Evolutionary conservation across 2,888 invertebrate species (phyloP).

Genomic region (Tenthredo mesomela): DNA sequence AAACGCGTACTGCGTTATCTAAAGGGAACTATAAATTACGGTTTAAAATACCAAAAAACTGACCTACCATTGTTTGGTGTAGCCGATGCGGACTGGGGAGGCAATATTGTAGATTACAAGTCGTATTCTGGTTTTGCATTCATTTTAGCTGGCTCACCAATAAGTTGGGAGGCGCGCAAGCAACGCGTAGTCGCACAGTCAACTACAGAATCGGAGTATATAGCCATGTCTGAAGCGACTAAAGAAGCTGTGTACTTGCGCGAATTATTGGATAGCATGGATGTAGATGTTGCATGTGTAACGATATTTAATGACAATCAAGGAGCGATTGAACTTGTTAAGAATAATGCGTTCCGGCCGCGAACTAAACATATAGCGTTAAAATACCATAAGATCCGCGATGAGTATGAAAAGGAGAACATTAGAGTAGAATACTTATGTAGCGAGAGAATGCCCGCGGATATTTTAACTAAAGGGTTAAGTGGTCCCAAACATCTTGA

Average conservation of each 20-base stretch:
- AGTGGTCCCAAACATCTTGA: no score
- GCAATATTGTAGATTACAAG: conserved; percentile 17
- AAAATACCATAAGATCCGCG: background rate
- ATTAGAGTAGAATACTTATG: background rate
- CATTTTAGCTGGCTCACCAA: background rate
- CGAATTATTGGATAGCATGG: background rate
- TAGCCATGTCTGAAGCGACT: background rate
- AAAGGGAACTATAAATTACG: conserved; percentile 54
- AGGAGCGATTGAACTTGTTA: background rate
- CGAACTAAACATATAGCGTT: conserved; percentile 6
- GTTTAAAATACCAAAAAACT: conserved; percentile 50
- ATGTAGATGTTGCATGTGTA: background rate
- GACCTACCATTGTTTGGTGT: conserved; percentile 45
- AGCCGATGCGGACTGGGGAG: conserved; percentile 57
- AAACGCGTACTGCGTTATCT: conserved; percentile 59
- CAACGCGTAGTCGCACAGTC: conserved; percentile 3
- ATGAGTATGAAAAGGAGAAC: background rate
- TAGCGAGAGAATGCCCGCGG: no score
- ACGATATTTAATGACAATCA: conserved; percentile 12
- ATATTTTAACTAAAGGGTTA: no score
- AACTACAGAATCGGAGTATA: conserved; percentile 19
- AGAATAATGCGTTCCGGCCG: background rate
- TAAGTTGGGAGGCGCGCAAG: conserved; percentile 31
- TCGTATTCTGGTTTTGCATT: conserved; percentile 3
- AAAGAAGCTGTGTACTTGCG: background rate